These are phyloP conservation scores for Myiotriccus ornatus DNA, from an alignment of 2,797 vertebrate species.

Conservation along the genomic window DNA sequence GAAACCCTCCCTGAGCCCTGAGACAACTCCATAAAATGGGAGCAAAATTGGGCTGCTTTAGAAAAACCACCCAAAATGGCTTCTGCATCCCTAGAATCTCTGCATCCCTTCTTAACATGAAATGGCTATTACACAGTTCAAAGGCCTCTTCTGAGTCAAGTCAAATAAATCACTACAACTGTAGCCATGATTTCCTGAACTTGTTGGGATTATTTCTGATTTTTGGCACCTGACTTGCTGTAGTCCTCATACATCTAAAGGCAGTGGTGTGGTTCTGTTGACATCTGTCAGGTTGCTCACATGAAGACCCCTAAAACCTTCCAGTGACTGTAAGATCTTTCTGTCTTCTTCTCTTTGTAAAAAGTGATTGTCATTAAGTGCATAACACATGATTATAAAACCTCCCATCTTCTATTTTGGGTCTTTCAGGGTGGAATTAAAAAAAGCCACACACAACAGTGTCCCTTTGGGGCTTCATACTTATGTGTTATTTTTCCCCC, in stretches of 20 bases:
- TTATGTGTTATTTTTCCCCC: background rate
- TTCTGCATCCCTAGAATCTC: background rate
- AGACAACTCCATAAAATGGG: background rate
- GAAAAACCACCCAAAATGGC: background rate
- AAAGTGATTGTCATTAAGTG: background rate
- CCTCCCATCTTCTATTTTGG: background rate
- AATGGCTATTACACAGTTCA: background rate
- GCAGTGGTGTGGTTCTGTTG: background rate
- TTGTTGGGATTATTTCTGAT: background rate
- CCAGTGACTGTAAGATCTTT: background rate
- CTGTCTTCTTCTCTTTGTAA: background rate
- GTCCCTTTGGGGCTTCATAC: background rate
- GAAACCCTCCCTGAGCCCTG: background rate
- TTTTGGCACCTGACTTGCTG: background rate
- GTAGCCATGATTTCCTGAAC: background rate
- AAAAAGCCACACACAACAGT: background rate
- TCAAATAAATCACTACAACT: background rate
- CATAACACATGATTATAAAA: background rate
- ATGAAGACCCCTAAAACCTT: background rate
- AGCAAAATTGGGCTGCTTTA: background rate
- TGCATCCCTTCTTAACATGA: background rate
- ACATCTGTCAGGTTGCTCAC: background rate
- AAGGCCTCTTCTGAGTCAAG: background rate
- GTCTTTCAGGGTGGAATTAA: background rate
- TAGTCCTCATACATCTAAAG: background rate